Evolutionary conservation across 2,797 vertebrate species (phyloP).

Genomic region (Carapus acus): DNA sequence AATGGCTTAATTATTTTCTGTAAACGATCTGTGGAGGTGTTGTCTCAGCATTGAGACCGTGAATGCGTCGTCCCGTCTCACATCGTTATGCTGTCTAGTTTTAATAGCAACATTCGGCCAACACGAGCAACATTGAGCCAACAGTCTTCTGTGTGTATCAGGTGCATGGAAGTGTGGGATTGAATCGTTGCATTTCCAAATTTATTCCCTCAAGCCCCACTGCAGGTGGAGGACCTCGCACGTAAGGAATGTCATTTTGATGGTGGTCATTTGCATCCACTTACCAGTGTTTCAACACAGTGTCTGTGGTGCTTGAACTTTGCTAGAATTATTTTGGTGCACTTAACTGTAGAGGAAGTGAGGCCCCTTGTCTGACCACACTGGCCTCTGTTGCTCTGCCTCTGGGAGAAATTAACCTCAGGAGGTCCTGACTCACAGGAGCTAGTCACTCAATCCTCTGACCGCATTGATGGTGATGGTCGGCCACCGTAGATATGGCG

Average conservation of each 20-base stretch:
- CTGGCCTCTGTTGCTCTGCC: conserved; percentile 38
- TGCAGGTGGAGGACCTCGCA: no score
- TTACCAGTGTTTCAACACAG: conserved; percentile 20
- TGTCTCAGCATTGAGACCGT: no score
- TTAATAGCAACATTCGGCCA: no score
- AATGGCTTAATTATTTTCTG: no score
- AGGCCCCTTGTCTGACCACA: conserved; percentile 56
- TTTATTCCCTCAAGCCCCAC: no score
- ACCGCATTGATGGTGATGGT: not conserved
- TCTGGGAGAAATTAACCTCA: conserved; percentile 26
- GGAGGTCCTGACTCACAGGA: conserved; percentile 36
- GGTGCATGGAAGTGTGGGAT: no score
- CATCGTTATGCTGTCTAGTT: no score
- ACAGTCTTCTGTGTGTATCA: no score
- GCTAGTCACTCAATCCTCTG: conserved; percentile 12
- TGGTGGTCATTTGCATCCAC: conserved; percentile 11
- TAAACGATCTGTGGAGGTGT: no score
- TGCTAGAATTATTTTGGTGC: conserved; percentile 22
- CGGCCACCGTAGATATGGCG: not conserved
- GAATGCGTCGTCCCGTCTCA: no score
- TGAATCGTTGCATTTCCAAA: no score
- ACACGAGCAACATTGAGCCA: no score
- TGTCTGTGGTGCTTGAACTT: conserved; percentile 21
- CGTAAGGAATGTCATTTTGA: conserved; percentile 37
- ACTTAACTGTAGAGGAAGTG: conserved; percentile 30